These are phyloP conservation scores for Falco naumanni DNA, from an alignment of 2,797 vertebrate genomes.

Conservation along the genomic window DNA sequence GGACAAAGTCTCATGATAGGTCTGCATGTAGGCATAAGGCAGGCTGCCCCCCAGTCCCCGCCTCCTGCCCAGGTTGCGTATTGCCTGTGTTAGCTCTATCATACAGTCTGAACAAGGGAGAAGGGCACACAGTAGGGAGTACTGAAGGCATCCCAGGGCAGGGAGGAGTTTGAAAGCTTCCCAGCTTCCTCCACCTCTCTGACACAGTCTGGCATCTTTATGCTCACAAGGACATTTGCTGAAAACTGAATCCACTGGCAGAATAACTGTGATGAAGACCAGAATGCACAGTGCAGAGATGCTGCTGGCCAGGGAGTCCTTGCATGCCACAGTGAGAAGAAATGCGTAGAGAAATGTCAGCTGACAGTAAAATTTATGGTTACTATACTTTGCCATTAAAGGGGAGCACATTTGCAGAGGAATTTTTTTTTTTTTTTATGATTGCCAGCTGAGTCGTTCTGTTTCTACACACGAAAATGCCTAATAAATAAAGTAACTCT, in stretches of 20 bases:
- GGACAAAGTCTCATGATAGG: background rate
- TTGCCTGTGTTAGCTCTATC: background rate
- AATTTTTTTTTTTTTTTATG: background rate
- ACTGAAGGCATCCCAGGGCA: background rate
- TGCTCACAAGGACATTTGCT: background rate
- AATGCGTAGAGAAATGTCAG: background rate
- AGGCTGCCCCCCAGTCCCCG: accelerated
- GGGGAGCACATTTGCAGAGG: background rate
- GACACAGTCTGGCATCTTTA: background rate
- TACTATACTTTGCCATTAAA: background rate
- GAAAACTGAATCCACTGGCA: background rate
- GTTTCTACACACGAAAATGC: background rate
- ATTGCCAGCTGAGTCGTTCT: background rate
- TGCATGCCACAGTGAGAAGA: background rate
- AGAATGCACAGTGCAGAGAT: background rate
- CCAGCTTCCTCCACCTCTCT: background rate
- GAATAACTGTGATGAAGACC: background rate
- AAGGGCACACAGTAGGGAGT: background rate
- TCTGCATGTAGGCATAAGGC: background rate
- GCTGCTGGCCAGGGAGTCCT: background rate
- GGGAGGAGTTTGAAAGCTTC: background rate
- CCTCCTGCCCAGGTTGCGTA: accelerated
- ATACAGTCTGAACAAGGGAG: background rate
- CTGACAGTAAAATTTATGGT: background rate
- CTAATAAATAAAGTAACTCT: background rate